A percentile compares a stretch with the other conserved stretches of the same genome.
These are phyloP conservation scores for Baryphthengus martii DNA, from an alignment of 2,113 vertebrate species.

Conservation along the genomic window DNA sequence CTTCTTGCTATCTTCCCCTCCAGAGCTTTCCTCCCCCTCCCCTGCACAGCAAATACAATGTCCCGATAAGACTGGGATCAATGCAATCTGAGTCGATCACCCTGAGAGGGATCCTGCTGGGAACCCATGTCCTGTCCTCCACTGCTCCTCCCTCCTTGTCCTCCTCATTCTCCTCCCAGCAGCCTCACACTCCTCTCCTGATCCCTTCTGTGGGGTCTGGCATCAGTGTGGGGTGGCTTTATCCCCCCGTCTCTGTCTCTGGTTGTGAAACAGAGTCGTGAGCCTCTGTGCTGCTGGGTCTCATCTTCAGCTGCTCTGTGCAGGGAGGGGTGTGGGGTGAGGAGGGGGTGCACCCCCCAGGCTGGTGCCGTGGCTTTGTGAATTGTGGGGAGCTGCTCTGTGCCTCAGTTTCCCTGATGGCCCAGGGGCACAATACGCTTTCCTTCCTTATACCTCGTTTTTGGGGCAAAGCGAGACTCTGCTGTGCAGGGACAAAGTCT, in stretches of 20 bases:
- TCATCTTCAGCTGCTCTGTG: background rate
- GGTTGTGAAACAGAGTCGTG: background rate
- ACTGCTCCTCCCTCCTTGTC: background rate
- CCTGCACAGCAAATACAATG: background rate
- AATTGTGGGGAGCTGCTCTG: background rate
- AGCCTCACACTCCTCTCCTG: background rate
- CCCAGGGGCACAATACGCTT: background rate
- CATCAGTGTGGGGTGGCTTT: background rate
- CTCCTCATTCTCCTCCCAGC: background rate
- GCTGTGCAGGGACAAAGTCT: background rate
- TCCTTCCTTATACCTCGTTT: rapidly evolving
- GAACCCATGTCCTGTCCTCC: background rate
- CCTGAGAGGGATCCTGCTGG: background rate
- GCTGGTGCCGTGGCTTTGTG: background rate
- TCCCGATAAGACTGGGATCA: background rate
- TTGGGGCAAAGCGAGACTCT: background rate
- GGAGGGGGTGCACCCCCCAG: background rate
- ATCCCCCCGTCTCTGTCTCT: rapidly evolving
- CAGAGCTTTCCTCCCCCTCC: background rate
- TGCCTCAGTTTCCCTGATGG: background rate
- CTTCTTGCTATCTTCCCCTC: background rate
- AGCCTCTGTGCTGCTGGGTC: background rate
- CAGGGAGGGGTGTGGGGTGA: rapidly evolving
- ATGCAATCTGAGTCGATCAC: background rate
- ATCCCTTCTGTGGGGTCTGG: rapidly evolving